phyloP scores from a whole-genome alignment of 2,888 invertebrate genomes.

The Epistrophe grossulariae region DNA sequence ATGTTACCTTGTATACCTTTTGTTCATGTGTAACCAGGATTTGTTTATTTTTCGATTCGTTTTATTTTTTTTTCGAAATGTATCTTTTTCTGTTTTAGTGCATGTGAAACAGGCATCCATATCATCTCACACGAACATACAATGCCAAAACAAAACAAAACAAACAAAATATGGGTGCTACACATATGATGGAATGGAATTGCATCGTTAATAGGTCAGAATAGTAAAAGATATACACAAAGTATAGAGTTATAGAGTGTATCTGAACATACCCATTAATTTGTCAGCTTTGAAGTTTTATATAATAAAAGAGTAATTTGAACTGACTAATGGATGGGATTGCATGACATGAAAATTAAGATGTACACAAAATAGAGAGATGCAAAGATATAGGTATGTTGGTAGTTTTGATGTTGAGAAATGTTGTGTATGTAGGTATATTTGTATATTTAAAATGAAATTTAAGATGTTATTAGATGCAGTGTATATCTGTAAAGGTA shows the following conservation, averaged over 20 bases:
- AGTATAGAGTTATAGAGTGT: background rate
- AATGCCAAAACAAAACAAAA: constrained; percentile 42
- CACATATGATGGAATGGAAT: constrained; percentile 25
- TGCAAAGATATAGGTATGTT: background rate
- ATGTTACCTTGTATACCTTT: constrained; percentile 19
- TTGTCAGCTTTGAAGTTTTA: constrained; percentile 35
- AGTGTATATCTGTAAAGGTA: background rate
- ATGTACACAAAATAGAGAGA: constrained; percentile 1
- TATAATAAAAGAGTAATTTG: constrained; percentile 31
- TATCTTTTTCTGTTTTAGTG: background rate
- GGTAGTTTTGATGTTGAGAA: background rate
- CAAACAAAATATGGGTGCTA: constrained; percentile 21
- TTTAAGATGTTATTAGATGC: background rate
- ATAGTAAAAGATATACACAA: constrained; percentile 12
- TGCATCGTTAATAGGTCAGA: constrained; percentile 40
- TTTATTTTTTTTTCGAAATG: background rate
- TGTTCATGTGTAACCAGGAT: constrained; percentile 29
- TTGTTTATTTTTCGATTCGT: constrained; percentile 11
- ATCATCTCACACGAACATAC: constrained; percentile 42
- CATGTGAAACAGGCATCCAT: constrained; percentile 40
- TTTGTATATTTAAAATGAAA: background rate
- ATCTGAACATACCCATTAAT: constrained; percentile 53
- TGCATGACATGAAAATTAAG: constrained; percentile 30
- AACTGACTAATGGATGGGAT: constrained; percentile 19
- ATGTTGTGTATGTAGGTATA: background rate